These are phyloP conservation scores for Scalopus aquaticus DNA, from an alignment of 2,113 vertebrate species.

Conservation along the genomic window DNA sequence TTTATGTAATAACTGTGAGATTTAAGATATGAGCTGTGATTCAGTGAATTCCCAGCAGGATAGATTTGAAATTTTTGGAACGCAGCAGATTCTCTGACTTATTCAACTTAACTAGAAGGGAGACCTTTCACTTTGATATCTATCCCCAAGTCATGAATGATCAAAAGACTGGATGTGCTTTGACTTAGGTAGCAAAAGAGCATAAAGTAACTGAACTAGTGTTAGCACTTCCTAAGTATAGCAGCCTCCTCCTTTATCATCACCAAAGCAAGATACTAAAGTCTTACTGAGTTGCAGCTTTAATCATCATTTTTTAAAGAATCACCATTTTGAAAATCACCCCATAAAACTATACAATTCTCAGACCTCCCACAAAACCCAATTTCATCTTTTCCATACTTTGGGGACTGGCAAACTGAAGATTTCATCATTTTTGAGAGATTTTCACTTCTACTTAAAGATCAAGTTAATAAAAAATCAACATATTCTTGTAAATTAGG, in stretches of 20 bases:
- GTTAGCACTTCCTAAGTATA: conserved; percentile 21
- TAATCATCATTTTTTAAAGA: conserved; percentile 49
- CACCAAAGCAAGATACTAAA: conserved; percentile 65
- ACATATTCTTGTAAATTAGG: neutral
- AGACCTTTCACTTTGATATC: conserved; percentile 78
- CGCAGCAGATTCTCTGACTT: conserved; percentile 54
- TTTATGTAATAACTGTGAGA: conserved; percentile 36
- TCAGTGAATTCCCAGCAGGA: conserved; percentile 65
- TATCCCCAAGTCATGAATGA: conserved; percentile 66
- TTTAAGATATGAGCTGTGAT: conserved; percentile 66
- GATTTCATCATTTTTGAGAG: conserved; percentile 8
- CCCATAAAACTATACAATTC: neutral
- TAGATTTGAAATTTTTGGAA: conserved; percentile 71
- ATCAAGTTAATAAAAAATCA: conserved; percentile 3
- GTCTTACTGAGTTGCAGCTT: conserved; percentile 63
- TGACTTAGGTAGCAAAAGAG: conserved; percentile 73
- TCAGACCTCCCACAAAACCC: neutral
- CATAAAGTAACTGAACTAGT: conserved; percentile 41
- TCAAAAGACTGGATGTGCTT: conserved; percentile 75
- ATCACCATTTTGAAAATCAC: conserved; percentile 39
- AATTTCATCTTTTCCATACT: neutral
- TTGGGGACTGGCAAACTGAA: neutral
- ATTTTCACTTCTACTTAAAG: neutral
- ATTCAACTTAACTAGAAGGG: conserved; percentile 48
- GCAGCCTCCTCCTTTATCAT: conserved; percentile 65